Evolutionary conservation across 2,797 vertebrate genomes (phyloP), one percentile per base, ranked within the genome.

Genomic region (Dermochelys coriacea): DNA sequence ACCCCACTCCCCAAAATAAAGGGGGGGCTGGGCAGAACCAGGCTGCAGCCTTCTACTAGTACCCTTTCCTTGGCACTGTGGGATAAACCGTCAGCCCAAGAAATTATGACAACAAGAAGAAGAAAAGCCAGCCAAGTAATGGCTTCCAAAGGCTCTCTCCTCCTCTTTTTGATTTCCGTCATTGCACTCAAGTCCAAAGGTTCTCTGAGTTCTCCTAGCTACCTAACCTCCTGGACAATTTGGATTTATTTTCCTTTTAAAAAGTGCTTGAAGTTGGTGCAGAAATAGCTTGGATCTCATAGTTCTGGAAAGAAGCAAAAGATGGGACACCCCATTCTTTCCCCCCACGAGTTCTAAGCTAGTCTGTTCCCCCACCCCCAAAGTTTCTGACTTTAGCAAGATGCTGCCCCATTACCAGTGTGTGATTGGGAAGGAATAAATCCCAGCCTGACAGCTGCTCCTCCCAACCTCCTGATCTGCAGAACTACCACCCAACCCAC

Each of bases 371-470:
- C 75, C 19, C 8, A 11, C 18, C 64, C 18, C 4, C 21, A 21
- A 61, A 61, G 31, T 23, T 27, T 57, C 49, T 45, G 55, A 50
- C 29, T 23, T 41, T 4, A 25, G 68, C 2, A 37, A 5, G 25
- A 78, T 80, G 47, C 31, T 45, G 25, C 80, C 6, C 37, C 8
- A 54, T 84, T 50, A 16, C 6, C 41, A 14, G 23, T 77, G 41
- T 16, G 77, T 52, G 0, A 49, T 3, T 5, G 68, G 0, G 2
- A 52, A 83, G 87, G 87, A 34, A 34, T 86, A 31, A 79, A 51
- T 79, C 37, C 88, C 0, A 0, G 47, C 2, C 59, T 2, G 0
- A 9, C 71, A 45, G 0, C 10, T 2, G 12, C 49, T 23, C 61
- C 81, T 10, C 21, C 12, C 9, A 74, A 12, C 15, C 31, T 15